phyloP scores from a whole-genome alignment of 2,888 invertebrate species.

The Apocheima hispidaria region DNA sequence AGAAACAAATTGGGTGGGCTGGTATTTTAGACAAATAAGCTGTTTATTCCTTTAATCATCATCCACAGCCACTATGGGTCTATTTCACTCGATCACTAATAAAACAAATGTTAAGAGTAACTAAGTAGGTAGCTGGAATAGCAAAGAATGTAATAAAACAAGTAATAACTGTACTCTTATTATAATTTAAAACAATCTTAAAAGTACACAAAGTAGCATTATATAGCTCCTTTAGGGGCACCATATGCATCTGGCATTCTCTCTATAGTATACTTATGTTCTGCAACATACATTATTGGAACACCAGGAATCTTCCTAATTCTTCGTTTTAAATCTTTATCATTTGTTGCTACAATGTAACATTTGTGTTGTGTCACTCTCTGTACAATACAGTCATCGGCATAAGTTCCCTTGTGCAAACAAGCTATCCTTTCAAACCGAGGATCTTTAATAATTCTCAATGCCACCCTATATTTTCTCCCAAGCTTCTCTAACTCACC shows the following conservation, averaged over 20 bases:
- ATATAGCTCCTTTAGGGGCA: slow-evolving; percentile 90
- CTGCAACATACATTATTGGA: slow-evolving; percentile 98
- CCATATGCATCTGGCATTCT: slow-evolving; percentile 99
- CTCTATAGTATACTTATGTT: slow-evolving; percentile 97
- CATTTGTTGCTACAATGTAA: slow-evolving; percentile 99
- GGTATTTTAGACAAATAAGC: too few relatives aligned
- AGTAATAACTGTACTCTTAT: not conserved
- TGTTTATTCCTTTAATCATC: too few relatives aligned
- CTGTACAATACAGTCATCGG: slow-evolving; percentile 99
- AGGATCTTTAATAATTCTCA: slow-evolving; percentile 97
- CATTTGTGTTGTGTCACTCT: slow-evolving; percentile 99
- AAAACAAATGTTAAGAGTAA: too few relatives aligned
- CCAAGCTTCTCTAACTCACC: slow-evolving; percentile 99
- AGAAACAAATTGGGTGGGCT: too few relatives aligned
- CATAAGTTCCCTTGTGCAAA: slow-evolving; percentile 98
- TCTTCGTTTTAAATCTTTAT: slow-evolving; percentile 97
- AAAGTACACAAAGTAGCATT: slow-evolving; percentile 5
- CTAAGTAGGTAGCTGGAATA: not conserved
- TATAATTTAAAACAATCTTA: slow-evolving; percentile 9
- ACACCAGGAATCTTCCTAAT: slow-evolving; percentile 99
- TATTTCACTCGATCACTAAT: too few relatives aligned
- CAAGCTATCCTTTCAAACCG: slow-evolving; percentile 97
- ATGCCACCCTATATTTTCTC: slow-evolving; percentile 96
- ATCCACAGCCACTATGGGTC: too few relatives aligned
- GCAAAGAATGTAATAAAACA: not conserved